Evolutionary conservation across 2,797 vertebrate genomes (phyloP).

Genomic region (Bufotes viridis): DNA sequence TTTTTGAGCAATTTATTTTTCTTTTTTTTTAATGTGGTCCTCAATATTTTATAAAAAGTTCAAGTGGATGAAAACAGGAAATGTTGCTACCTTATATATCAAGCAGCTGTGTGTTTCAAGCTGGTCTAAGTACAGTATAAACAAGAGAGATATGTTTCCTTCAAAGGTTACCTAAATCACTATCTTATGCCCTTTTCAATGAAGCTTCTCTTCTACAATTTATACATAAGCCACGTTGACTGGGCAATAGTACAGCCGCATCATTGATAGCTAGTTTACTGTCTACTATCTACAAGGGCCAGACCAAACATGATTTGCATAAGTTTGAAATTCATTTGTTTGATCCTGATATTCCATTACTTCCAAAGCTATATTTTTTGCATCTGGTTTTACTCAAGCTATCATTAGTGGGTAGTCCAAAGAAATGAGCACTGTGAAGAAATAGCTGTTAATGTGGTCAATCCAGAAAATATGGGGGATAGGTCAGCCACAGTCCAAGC

Average conservation of each 20-base stretch:
- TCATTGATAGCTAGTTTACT: conserved; percentile 30
- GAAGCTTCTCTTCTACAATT: conserved; percentile 32
- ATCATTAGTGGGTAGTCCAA: conserved; percentile 6
- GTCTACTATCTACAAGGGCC: conserved; percentile 32
- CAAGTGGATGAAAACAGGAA: conserved; percentile 7
- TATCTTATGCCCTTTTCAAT: conserved; percentile 27
- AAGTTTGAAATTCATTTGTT: conserved; percentile 12
- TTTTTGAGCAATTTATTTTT: not conserved
- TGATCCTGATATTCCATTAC: conserved; percentile 2
- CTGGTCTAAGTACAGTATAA: not conserved
- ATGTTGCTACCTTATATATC: conserved; percentile 6
- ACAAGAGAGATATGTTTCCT: conserved; percentile 22
- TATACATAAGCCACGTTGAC: conserved; percentile 37
- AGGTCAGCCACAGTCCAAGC: not conserved
- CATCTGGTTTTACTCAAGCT: conserved; percentile 6
- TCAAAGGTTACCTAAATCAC: conserved; percentile 13
- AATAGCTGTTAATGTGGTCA: conserved; percentile 3
- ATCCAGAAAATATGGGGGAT: not conserved
- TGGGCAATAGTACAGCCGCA: conserved; percentile 38
- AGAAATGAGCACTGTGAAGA: conserved; percentile 4
- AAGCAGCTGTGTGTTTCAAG: conserved; percentile 29
- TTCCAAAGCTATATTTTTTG: conserved; percentile 15
- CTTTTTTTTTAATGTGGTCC: not conserved
- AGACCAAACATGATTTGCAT: conserved; percentile 54
- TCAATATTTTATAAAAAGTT: not conserved